Conservation (phyloP, 64 coral and sea anemone species). For the Montipora cactus region DNA sequence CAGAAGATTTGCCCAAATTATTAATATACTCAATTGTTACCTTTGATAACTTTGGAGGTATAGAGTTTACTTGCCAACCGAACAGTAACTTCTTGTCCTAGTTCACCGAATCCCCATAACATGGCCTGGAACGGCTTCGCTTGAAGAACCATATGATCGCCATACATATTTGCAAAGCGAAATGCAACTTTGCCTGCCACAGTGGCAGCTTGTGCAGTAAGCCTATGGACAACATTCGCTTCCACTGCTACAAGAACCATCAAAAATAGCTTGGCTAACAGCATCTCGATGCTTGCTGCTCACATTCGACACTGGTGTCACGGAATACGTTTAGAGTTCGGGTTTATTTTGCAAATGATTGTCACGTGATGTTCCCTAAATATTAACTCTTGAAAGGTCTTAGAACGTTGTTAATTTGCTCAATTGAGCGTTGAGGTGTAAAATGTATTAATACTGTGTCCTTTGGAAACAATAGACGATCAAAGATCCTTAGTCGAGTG, state of each 20-base stretch:
- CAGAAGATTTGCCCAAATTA: not conserved
- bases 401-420: no score
- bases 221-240: not conserved
- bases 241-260: not conserved
- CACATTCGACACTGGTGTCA: no score
- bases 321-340: no score
- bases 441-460: no score
- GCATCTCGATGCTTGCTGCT: not conserved
- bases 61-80: constrained; percentile 41
- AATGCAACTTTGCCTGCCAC: constrained; percentile 8
- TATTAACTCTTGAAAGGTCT: no score
- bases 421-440: no score
- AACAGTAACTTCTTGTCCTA: constrained; percentile 74
- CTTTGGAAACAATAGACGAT: no score
- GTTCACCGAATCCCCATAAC: constrained; percentile 94
- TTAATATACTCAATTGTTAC: not conserved
- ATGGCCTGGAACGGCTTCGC: constrained; percentile 71
- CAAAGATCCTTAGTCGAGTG: no score
- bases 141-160: constrained; percentile 97
- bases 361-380: no score
- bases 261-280: not conserved
- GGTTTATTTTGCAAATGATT: no score
- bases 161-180: constrained; percentile 93
- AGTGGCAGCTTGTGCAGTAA: not conserved
- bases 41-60: constrained; percentile 26